Percentiles rank a stretch among this genome's conserved stretches.
phyloP scores from a whole-genome alignment of 2,888 invertebrate species.

The Drosophila ezoana region DNA sequence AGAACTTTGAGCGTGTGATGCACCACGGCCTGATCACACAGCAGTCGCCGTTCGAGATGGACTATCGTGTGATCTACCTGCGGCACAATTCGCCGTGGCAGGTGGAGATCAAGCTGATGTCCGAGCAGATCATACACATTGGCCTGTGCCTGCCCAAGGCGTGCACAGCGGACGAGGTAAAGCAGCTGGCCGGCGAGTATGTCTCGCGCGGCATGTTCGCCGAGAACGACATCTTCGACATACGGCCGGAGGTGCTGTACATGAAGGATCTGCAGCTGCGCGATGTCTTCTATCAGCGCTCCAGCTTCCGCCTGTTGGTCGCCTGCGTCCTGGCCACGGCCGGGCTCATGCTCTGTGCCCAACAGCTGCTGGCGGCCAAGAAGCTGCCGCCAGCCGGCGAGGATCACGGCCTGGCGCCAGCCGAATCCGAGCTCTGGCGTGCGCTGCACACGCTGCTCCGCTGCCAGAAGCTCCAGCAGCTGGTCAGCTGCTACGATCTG shows the following conservation, averaged over 20 bases:
- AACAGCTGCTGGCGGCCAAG: conserved; percentile 52
- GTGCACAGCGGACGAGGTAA: conserved; percentile 84
- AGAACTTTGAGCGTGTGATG: conserved; percentile 83
- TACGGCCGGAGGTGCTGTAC: conserved; percentile 82
- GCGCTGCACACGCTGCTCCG: conserved; percentile 56
- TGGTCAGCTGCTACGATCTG: conserved; percentile 83
- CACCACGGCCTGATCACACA: conserved; percentile 83
- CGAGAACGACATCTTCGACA: conserved; percentile 82
- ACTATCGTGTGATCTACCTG: conserved; percentile 84
- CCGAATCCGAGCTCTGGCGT: conserved; percentile 66
- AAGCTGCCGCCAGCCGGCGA: conserved; percentile 14
- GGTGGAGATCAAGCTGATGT: conserved; percentile 84
- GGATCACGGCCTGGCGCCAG: conserved; percentile 48
- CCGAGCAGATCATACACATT: conserved; percentile 85
- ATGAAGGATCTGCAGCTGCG: conserved; percentile 83
- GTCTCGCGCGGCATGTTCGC: conserved; percentile 79
- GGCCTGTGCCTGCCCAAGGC: conserved; percentile 86
- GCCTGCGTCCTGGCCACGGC: conserved; percentile 69
- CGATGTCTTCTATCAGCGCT: conserved; percentile 80
- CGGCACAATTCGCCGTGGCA: conserved; percentile 85
- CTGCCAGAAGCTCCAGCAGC: conserved; percentile 52
- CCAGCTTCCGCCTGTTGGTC: conserved; percentile 80
- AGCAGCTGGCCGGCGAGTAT: conserved; percentile 81
- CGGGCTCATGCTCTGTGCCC: conserved; percentile 73
- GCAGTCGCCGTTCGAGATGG: conserved; percentile 84